These are phyloP conservation scores for Urocyon cinereoargenteus DNA, from an alignment of 2,797 vertebrate species.

Conservation along the genomic window DNA sequence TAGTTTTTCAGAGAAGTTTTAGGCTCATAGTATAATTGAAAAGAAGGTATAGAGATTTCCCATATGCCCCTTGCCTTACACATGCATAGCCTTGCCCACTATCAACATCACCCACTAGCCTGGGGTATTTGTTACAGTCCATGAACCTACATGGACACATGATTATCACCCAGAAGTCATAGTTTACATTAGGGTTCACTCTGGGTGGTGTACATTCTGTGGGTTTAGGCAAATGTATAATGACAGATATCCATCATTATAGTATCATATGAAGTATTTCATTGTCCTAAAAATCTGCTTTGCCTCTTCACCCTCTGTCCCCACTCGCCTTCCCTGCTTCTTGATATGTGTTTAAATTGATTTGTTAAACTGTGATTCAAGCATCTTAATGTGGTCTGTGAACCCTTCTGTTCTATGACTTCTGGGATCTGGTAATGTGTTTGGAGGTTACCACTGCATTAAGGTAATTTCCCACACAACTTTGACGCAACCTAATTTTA, in stretches of 20 bases:
- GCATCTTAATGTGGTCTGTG: not conserved
- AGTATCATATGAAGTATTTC: not conserved
- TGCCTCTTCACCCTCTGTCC: not conserved
- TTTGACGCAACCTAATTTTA: not conserved
- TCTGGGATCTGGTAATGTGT: not conserved
- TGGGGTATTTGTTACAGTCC: not conserved
- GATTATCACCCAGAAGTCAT: not conserved
- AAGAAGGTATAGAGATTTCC: not conserved
- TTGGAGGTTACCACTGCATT: not conserved
- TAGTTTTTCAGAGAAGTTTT: not conserved
- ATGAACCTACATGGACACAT: not conserved
- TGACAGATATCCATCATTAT: not conserved
- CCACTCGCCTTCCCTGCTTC: not conserved
- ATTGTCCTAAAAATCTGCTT: not conserved
- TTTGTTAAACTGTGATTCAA: not conserved
- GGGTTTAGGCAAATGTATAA: not conserved
- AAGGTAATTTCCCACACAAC: not conserved
- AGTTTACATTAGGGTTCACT: not conserved
- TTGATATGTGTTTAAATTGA: not conserved
- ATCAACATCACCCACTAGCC: not conserved
- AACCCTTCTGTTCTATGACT: not conserved
- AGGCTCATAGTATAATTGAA: not conserved
- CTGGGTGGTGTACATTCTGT: not conserved
- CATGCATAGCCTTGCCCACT: fast-evolving
- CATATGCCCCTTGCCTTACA: no score